Evolutionary conservation across 2,797 vertebrate species (phyloP), one percentile per base, ranked within the genome.

Genomic region (Eleutherodactylus coqui): DNA sequence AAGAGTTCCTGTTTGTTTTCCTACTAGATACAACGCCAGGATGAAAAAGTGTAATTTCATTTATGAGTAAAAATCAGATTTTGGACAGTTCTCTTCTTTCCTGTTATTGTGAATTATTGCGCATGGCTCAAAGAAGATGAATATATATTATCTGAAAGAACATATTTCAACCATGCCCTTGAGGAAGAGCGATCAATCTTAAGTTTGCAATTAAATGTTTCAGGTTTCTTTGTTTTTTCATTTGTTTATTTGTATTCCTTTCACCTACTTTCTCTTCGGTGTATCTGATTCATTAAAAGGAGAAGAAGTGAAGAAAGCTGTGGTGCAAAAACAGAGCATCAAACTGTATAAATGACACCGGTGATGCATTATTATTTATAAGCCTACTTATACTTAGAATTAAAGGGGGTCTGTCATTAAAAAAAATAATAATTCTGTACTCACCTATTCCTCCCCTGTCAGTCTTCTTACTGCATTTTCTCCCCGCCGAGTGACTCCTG

Each of bases 1-100:
- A 92, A 89, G 83, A 81, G 77, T 75, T 91, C 60, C 87, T 47
- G 16, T 89, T 88, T 93, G 89, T 91, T 93, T 92, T 90, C 88
- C 78, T 88, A 75, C 87, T 89, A 90, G 85, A 90, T 91, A 85
- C 70, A 62, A 64, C 24, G n/a, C 38, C 47, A 47, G 9, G 47
- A 62, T 41, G 49, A 83, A 34, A 55, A 60, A 82, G 62, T 78
- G 53, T 34, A 55, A 58, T 80, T 64, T 43, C 53, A 83, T 75
- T 75, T 83, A 60, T 83, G 51, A 41, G 36, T 19, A 29, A 83
- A n/a, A 45, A 32, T 60, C n/a, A 43, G 80, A 82, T 83, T 73
- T 83, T 58, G 69, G n/a, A 82, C 64, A 82, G 64, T 38, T 72
- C 64, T 38, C 79, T n/a, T 70, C 47, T 69, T 24, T 82, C n/a